These are phyloP conservation scores for Anthopleura sola DNA, from an alignment of 64 coral and sea anemone genomes.

Conservation along the genomic window DNA sequence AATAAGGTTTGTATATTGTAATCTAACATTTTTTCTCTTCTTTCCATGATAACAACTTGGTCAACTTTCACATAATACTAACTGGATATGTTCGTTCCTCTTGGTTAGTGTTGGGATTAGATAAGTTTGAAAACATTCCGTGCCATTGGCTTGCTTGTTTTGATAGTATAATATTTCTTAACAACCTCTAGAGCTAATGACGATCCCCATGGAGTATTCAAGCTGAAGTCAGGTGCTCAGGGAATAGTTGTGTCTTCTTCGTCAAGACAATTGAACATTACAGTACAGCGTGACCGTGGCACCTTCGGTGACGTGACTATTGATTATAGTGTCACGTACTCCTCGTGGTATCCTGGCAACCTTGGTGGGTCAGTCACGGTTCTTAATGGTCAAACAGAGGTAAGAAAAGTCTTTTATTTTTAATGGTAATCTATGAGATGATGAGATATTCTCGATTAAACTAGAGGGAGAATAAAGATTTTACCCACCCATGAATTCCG, in stretches of 20 bases:
- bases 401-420: not conserved
- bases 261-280: constrained; percentile 64
- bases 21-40: too few relatives aligned
- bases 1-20: constrained; percentile 58
- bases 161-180: not conserved
- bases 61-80: too few relatives aligned
- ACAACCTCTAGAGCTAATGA: constrained; percentile 76
- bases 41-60: too few relatives aligned
- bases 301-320: constrained; percentile 75
- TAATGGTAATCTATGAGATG: not conserved
- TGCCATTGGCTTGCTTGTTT: too few relatives aligned
- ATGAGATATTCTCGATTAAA: not conserved
- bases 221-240: constrained; percentile 45
- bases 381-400: constrained; percentile 47
- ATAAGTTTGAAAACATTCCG: too few relatives aligned
- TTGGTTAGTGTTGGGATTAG: too few relatives aligned
- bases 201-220: constrained; percentile 81
- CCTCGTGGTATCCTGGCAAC: constrained; percentile 58
- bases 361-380: constrained; percentile 48
- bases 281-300: constrained; percentile 66
- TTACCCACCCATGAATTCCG: too few relatives aligned
- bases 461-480: too few relatives aligned
- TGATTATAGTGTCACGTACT: constrained; percentile 65
- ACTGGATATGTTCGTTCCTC: too few relatives aligned
- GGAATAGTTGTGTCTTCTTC: constrained; percentile 50